Conservation (phyloP, 2,113 vertebrate species). For the Naja naja region DNA sequence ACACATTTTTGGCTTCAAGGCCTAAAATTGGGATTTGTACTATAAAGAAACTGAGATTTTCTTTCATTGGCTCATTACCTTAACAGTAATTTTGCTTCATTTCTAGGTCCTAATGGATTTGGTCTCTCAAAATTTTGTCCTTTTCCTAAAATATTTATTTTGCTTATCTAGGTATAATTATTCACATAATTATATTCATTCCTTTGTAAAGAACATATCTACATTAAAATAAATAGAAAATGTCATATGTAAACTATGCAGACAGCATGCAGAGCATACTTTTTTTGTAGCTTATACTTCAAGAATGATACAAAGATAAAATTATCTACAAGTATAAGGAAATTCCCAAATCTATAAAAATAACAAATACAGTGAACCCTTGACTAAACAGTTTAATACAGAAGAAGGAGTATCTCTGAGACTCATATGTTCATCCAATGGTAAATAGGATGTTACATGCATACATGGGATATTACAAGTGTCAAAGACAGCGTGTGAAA, state of each 20-base stretch:
- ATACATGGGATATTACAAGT: not conserved
- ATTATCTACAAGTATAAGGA: not conserved
- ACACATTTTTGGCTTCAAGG: slow-evolving; percentile 12
- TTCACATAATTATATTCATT: not conserved
- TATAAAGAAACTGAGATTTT: not conserved
- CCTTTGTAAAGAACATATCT: not conserved
- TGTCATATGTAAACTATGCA: not conserved
- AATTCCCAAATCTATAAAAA: not conserved
- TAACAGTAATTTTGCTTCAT: not conserved
- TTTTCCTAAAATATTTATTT: not conserved
- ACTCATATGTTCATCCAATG: not conserved
- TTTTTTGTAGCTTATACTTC: not conserved
- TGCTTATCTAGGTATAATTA: not conserved
- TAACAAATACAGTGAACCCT: not conserved
- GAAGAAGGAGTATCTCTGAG: not conserved
- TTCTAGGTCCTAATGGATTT: not conserved
- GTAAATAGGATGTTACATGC: not conserved
- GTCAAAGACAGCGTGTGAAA: not conserved
- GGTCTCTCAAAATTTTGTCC: not conserved
- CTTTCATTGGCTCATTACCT: not conserved
- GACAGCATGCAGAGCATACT: not conserved
- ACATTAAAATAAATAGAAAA: not conserved
- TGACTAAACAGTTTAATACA: not conserved
- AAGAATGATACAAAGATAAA: not conserved
- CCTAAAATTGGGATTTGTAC: accelerated